A percentile compares a stretch with the other conserved stretches of the same genome.
phyloP scores from a whole-genome alignment of 2,888 invertebrate species.

The Sicus ferrugineus region DNA sequence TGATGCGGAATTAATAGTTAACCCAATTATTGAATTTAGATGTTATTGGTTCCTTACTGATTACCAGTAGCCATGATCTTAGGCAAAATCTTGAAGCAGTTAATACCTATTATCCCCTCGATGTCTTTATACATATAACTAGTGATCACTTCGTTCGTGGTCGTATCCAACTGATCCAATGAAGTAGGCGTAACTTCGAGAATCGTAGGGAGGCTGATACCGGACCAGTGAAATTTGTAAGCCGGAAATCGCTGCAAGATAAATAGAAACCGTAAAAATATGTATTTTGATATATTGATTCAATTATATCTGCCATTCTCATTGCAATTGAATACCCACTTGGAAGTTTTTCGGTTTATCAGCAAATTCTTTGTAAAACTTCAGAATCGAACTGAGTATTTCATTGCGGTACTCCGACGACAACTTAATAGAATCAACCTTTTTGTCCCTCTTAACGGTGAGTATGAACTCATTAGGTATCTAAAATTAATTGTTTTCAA shows the following conservation, averaged over 20 bases:
- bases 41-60: too few species aligned
- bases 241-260: constrained; percentile 83
- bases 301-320: too few species aligned
- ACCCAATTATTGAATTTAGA: too few species aligned
- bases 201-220: constrained; percentile 84
- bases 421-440: constrained; percentile 93
- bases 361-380: constrained; percentile 79
- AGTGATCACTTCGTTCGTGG: constrained; percentile 81
- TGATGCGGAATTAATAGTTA: too few species aligned
- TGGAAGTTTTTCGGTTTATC: constrained; percentile 81
- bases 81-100: constrained; percentile 42
- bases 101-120: constrained; percentile 73
- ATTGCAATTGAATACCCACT: constrained; percentile 71
- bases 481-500: constrained; percentile 52
- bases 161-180: constrained; percentile 89
- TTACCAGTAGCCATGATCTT: too few species aligned
- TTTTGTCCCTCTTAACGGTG: constrained; percentile 87
- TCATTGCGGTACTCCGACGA: constrained; percentile 94
- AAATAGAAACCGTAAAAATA: too few species aligned
- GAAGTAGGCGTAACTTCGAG: constrained; percentile 93
- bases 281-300: too few species aligned
- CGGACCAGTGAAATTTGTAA: constrained; percentile 97
- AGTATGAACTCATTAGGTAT: constrained; percentile 77
- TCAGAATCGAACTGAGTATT: constrained; percentile 89
- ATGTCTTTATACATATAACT: constrained; percentile 88